These are phyloP conservation scores for Hormiphora californensis DNA, from an alignment of 37 sponge, comb jelly and placozoan species.

Conservation along the genomic window DNA sequence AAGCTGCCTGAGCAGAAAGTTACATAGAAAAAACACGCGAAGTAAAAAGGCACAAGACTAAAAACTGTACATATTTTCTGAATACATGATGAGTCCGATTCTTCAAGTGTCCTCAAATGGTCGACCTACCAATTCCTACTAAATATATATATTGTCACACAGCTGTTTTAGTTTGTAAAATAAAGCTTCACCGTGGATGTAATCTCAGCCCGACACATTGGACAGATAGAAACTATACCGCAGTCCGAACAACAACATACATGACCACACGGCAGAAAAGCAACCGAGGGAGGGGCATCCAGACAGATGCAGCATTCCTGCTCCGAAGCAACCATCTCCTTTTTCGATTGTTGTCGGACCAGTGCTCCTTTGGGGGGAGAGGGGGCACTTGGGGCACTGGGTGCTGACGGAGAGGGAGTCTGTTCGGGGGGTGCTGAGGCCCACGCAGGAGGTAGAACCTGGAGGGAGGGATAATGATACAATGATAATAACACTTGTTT, in stretches of 20 bases:
- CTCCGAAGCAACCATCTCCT: not conserved
- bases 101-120: too few relatives aligned
- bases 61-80: too few relatives aligned
- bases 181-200: not conserved
- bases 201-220: constrained; percentile 16
- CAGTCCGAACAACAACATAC: constrained; percentile 38
- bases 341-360: too few relatives aligned
- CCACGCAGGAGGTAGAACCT: constrained; percentile 34
- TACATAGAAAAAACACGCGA: too few relatives aligned
- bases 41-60: too few relatives aligned
- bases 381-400: not conserved
- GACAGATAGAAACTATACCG: constrained; percentile 30
- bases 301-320: constrained; percentile 48
- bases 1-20: too few relatives aligned
- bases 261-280: constrained; percentile 46
- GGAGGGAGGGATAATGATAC: too few relatives aligned
- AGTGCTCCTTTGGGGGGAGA: not conserved
- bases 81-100: too few relatives aligned
- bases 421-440: not conserved
- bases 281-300: not conserved
- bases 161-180: too few relatives aligned
- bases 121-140: too few relatives aligned
- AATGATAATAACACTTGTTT: too few relatives aligned
- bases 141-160: too few relatives aligned
- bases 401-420: not conserved